Base-by-base conservation (phyloP, 1,140 invertebrate species). In the Acromyrmex heyeri region DNA sequence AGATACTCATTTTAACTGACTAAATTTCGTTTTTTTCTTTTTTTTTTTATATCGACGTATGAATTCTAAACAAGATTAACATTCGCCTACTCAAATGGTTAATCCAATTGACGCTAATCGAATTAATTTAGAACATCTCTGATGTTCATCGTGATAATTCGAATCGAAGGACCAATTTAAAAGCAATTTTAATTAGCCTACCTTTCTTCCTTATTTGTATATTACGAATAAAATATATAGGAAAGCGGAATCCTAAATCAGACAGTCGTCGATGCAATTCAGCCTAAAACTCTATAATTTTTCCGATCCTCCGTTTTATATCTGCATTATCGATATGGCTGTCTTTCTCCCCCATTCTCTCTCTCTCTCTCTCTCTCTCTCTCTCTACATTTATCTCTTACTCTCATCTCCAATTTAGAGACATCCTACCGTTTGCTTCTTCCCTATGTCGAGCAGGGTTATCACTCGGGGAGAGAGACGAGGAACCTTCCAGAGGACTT, bases 361-460 rank as follows among this genome's bases (percentile, higher is more conserved):
- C 21, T 72, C 70, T 67, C 64, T 21, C 50, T 76, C 62, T 21
- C 21, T 27, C 83, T 27, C 14, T 24, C 53, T 14, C 53, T 48
- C 3, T 18, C 61, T 55, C 1, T 55, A 55, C n/a, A 57, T 21
- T n/a, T 59, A 21, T 83, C 34, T 72, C 21, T 73, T 75, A 18
- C 3, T 24, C 50, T 57, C 53, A n/a, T 59, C 61, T 27, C 55
- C 59, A 85, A 34, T 59, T 14, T 18, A 14, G 48, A 69, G 48
- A 79, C 77, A 12, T 53, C 77, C 62, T 79, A 79, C 76, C 76
- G 76, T 79, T 69, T n/a, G 77, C 64, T 55, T 62, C 16, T n/a
- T 62, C 34, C 55, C 73, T 44, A 16, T 3, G 14, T 18, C 55
- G 57, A 30, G 34, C 55, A 38, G 8, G 16, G 4, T 38, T 44